Percentiles rank a stretch among this genome's conserved stretches.
Evolutionary conservation across 2,113 vertebrate genomes (phyloP).

Genomic region (Gorsachius goisagi): DNA sequence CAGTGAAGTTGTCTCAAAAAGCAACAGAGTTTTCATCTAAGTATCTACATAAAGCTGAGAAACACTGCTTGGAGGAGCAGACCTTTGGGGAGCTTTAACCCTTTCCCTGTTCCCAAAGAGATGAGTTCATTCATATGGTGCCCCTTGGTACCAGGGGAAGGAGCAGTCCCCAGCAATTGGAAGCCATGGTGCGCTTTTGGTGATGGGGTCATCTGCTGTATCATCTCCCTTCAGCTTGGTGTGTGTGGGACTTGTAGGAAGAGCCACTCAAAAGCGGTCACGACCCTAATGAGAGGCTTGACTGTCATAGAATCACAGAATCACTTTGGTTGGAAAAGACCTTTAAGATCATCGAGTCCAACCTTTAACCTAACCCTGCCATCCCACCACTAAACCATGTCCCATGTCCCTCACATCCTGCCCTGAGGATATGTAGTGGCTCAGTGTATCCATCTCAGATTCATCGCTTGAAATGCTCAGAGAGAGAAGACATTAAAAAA

Average conservation of each 20-base stretch:
- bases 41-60: background rate
- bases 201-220: background rate
- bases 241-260: background rate
- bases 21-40: background rate
- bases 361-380: too few relatives aligned
- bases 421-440: background rate
- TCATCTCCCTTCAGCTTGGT: too few relatives aligned
- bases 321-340: too few relatives aligned
- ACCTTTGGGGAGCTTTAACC: background rate
- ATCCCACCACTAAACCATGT: too few relatives aligned
- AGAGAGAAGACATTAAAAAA: background rate
- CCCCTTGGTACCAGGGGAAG: background rate
- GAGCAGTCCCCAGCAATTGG: background rate
- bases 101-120: background rate
- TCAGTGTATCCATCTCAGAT: background rate
- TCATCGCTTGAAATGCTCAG: background rate
- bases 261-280: background rate
- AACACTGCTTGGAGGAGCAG: background rate
- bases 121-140: background rate
- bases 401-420: too few relatives aligned
- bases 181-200: background rate
- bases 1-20: background rate
- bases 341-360: too few relatives aligned
- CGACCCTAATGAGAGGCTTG: background rate
- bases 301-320: too few relatives aligned